Base-by-base conservation (phyloP, 1,140 invertebrate species). In the Dufourea novaeangliae region DNA sequence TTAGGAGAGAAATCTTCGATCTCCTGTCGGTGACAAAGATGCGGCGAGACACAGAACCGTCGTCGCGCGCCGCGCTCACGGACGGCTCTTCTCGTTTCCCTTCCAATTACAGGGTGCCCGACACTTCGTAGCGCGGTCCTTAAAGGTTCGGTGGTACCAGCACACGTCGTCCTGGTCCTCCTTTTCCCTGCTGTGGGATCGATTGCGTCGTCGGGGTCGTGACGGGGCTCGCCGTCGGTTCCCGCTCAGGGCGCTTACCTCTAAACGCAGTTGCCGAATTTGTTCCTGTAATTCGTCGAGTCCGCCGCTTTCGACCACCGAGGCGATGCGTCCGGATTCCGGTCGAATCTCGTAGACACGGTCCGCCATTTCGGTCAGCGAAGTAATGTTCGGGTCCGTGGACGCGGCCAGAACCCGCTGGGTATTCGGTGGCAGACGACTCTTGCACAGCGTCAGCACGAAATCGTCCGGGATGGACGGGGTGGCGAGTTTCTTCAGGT, bases 61-160 rank as follows among this genome's bases (percentile, higher is more conserved):
- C n/a, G n/a, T n/a, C n/a, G n/a, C n/a, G n/a, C n/a, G 54, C 29
- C 27, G 29, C 27, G 5, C 20, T 57, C 27, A 57, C 11, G 11
- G 54, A 56, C 54, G 27, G 27, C 54, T 56, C 54, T 11, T 56
- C 54, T 56, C 27, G 54, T 56, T 56, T 56, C 54, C 54, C 54
- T 0, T 4, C 54, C 54, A 56, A 17, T 2, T 17, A 14, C 54
- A 56, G 2, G 54, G 54, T 1, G 25, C 10, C 27, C 0, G 10
- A 12, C 27, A 56, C 12, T 32, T 56, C 1, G 54, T 56, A 0
- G 25, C 22, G 8, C 22, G 8, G 2, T 7, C 17, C 27, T 2
- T 32, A n/a, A 56, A 32, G 2, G 12, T 25, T 0, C 10, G 27
- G 27, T 56, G 54, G 17, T 56, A 56, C 54, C 54, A 56, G 8